These are phyloP conservation scores for Lithosia quadra DNA, from an alignment of 2,888 invertebrate genomes.

Conservation along the genomic window DNA sequence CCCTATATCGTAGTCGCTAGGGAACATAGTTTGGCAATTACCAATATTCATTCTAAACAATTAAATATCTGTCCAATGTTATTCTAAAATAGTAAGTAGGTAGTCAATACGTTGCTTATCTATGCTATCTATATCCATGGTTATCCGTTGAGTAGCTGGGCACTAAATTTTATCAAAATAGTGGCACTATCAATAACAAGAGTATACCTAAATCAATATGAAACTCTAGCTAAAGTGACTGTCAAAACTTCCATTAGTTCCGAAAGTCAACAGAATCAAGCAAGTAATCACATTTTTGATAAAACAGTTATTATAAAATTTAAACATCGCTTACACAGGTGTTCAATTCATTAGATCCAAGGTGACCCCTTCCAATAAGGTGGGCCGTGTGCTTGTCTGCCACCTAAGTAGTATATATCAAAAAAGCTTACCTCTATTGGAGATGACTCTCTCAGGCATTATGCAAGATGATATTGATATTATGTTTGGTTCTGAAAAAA, in stretches of 20 bases:
- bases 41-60: too few species aligned
- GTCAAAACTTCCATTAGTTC: not conserved
- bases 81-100: too few species aligned
- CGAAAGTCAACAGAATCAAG: not conserved
- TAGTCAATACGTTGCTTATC: not conserved
- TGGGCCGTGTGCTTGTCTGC: too few species aligned
- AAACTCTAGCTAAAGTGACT: slow-evolving; percentile 1
- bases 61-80: too few species aligned
- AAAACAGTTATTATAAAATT: too few species aligned
- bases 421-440: slow-evolving; percentile 1
- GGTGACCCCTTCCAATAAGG: too few species aligned
- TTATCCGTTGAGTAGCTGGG: not conserved
- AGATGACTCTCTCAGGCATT: not conserved
- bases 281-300: not conserved
- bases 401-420: too few species aligned
- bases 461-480: slow-evolving; percentile 18
- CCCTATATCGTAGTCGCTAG: too few species aligned
- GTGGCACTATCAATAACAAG: not conserved
- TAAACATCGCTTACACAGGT: too few species aligned
- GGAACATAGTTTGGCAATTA: not conserved
- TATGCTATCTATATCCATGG: too few species aligned
- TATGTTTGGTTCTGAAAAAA: slow-evolving; percentile 18
- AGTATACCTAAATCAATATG: not conserved
- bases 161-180: not conserved
- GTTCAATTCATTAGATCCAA: too few species aligned